Base-by-base conservation (phyloP, 2,113 vertebrate species). In the Centropus unirufus region DNA sequence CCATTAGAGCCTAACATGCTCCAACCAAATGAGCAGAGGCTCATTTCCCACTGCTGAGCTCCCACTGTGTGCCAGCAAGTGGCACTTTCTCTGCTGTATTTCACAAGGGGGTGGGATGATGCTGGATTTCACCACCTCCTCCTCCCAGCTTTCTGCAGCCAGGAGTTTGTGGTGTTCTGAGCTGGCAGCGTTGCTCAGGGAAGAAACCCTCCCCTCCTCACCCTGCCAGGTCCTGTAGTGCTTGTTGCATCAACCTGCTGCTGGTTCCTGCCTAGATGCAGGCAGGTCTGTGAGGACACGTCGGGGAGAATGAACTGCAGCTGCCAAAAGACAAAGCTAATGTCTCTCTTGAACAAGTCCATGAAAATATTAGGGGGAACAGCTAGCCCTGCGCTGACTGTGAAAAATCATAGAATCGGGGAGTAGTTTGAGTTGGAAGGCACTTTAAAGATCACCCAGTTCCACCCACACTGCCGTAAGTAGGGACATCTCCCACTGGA, bases 131-230 rank as follows among this genome's bases (percentile, higher is more conserved):
- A 75, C 12, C 62, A 9, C 51, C 87, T 77, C 76, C 87, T 77
- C 76, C 72, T 82, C 32, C 59, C 3, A 5, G 7, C 39, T 58
- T 75, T 17, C 84, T 57, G 68, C n/a, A 76, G 62, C 58, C 58
- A 32, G 42, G 54, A 78, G 54, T 69, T 27, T 32, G 68, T 2
- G 19, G 39, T 92, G 21, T 36, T 51, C 72, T 14, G 42, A 63
- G 32, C 61, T 1, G 0, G 68, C 59, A 67, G 70, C 61, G 23
- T 21, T 2, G 0, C 62, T 3, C 2, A 2, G 34, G 58, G 18
- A 9, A 36, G 34, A 29, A 75, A 80, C 11, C 0, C 15, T 36
- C 36, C 5, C 9, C 17, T 83, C 5, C 2, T 8, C 36, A 36
- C 42, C 54, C 39, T 36, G 40, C 2, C 6, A 36, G 61, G 22